Base-by-base conservation (phyloP, 2,113 vertebrate species). In the Brevimyrus niger region DNA sequence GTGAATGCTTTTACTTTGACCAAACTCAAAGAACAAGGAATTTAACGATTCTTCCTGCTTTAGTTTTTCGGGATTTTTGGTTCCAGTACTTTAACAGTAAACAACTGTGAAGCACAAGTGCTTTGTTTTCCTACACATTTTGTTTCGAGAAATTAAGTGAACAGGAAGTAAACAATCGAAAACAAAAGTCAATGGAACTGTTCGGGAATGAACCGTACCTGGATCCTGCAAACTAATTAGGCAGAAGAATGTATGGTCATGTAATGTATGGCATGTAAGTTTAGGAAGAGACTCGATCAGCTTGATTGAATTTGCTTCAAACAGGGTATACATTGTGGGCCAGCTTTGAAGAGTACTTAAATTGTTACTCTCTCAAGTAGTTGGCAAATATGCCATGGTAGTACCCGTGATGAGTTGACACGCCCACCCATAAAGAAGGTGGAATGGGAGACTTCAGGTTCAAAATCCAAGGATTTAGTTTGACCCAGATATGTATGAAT, bases 151-250 rank as follows among this genome's bases (percentile, higher is more conserved):
- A 87, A 38, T 50, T 42, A 61, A 51, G 89, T 73, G 84, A 88
- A 90, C 53, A 90, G 13, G 91, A 92, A 93, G 91, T 90, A 92
- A 90, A 89, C 58, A 55, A 93, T 91, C 50, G 31, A 47, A 48
- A 90, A 58, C 86, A 90, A 84, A 90, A 94, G 93, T 94, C 91
- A 90, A 88, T 95, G 93, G 96, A 96, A 96, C 96, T 96, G 90
- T 92, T 94, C 91, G 55, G 91, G 90, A 82, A 87, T 27, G 88
- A 90, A 93, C 92, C 94, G 90, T 96, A 95, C 96, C 96, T 95
- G 91, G 95, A 96, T 92, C 94, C 96, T 96, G 95, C 95, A 92
- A 95, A 95, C 93, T 96, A 94, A 94, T 93, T 93, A 92, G 90
- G 93, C 95, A 87, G 95, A 94, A 92, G 95, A 92, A 89, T 89